Percentiles rank a stretch among this genome's conserved stretches.
Conservation (phyloP, 2,888 invertebrate species). For the Cabera pusaria region DNA sequence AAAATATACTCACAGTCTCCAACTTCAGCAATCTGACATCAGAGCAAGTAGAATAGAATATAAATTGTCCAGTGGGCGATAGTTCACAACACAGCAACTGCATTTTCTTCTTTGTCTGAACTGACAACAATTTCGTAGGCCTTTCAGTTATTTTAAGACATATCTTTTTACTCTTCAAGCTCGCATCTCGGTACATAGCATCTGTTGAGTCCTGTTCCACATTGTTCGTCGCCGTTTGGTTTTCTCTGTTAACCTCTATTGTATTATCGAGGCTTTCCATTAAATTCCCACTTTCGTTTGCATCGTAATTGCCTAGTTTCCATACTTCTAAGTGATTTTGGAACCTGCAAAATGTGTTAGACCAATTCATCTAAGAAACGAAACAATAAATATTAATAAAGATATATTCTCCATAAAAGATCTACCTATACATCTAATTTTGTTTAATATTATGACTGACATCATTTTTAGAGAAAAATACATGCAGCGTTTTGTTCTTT, state of each 20-base stretch:
- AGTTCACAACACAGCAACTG: conserved; percentile 88
- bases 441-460: too few relatives aligned
- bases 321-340: conserved; percentile 79
- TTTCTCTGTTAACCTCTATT: conserved; percentile 28
- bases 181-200: conserved; percentile 21
- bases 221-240: conserved; percentile 34
- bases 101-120: conserved; percentile 86
- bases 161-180: conserved; percentile 13
- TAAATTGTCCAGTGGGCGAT: conserved; percentile 87
- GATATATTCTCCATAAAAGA: too few relatives aligned
- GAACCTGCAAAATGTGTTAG: too few relatives aligned
- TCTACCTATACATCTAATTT: too few relatives aligned
- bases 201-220: conserved; percentile 60
- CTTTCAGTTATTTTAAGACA: conserved; percentile 70
- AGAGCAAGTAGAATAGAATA: conserved; percentile 89
- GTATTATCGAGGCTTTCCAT: conserved; percentile 40
- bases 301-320: conserved; percentile 79
- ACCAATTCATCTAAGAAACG: too few relatives aligned
- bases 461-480: too few relatives aligned
- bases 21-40: conserved; percentile 87
- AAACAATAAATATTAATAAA: too few relatives aligned
- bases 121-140: conserved; percentile 87
- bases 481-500: too few relatives aligned
- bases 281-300: conserved; percentile 83
- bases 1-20: conserved; percentile 69